Conservation (phyloP, 2,113 vertebrate species). For the Entelurus aequoreus region DNA sequence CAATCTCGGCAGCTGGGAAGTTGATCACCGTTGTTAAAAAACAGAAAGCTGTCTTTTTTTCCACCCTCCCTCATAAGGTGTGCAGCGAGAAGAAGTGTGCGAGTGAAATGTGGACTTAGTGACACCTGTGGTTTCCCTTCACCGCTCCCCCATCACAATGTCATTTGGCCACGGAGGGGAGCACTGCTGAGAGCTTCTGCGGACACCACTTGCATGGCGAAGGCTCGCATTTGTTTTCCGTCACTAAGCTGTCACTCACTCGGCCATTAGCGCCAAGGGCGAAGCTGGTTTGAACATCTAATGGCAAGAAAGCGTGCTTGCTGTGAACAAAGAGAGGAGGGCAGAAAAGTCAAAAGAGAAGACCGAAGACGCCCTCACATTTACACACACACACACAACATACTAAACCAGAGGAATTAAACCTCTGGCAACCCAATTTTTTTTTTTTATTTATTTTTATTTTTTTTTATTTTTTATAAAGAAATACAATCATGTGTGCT, state of each 20-base stretch:
- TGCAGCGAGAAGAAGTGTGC: slow-evolving; percentile 53
- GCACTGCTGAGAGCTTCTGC: slow-evolving; percentile 56
- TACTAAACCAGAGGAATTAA: too few species aligned
- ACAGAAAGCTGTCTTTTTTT: slow-evolving; percentile 56
- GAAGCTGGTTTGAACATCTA: slow-evolving; percentile 42
- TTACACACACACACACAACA: too few species aligned
- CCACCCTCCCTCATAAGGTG: slow-evolving; percentile 21
- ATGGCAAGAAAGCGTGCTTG: slow-evolving; percentile 37
- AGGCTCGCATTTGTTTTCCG: slow-evolving; percentile 72
- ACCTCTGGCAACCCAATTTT: too few species aligned
- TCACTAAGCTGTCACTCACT: slow-evolving; percentile 66
- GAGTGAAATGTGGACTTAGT: slow-evolving; percentile 40
- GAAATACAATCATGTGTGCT: too few species aligned
- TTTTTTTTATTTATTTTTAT: too few species aligned
- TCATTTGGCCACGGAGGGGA: slow-evolving; percentile 43
- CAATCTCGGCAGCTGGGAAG: slow-evolving; percentile 38
- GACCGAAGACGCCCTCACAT: background rate
- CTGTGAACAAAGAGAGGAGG: slow-evolving; percentile 23
- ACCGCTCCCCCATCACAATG: slow-evolving; percentile 54
- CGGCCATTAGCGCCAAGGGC: slow-evolving; percentile 38
- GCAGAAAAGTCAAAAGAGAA: slow-evolving; percentile 9
- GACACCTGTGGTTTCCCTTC: slow-evolving; percentile 21
- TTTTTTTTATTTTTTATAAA: too few species aligned
- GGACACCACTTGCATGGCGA: slow-evolving; percentile 63
- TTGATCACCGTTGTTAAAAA: slow-evolving; percentile 67